Evolutionary conservation across 2,113 vertebrate genomes (phyloP).

Genomic region (Odocoileus virginianus): DNA sequence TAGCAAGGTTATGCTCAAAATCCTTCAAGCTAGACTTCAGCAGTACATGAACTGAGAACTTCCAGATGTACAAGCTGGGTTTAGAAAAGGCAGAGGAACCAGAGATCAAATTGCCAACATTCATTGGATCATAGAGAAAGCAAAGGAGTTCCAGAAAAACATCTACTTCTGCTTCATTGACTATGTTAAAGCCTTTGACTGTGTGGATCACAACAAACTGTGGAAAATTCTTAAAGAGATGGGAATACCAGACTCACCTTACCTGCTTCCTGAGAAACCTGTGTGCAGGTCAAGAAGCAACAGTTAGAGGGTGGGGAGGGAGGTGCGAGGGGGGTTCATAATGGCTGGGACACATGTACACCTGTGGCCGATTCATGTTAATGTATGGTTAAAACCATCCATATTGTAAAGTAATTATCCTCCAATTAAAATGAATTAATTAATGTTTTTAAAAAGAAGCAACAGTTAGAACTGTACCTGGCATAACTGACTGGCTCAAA

Average conservation of each 20-base stretch:
- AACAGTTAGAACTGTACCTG: background rate
- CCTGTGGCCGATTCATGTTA: background rate
- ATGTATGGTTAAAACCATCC: background rate
- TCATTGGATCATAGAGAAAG: background rate
- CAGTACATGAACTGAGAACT: background rate
- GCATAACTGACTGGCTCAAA: background rate
- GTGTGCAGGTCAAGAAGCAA: background rate
- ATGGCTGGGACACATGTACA: background rate
- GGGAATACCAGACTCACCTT: background rate
- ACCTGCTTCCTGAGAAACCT: background rate
- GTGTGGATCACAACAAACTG: background rate
- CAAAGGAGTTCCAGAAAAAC: background rate
- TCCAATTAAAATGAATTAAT: background rate
- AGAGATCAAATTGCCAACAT: background rate
- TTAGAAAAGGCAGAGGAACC: background rate
- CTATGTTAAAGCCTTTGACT: background rate
- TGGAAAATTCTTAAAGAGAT: background rate
- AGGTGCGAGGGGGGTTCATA: accelerated
- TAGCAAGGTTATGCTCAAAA: background rate
- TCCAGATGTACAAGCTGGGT: background rate
- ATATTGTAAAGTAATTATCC: background rate
- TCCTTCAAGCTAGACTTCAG: background rate
- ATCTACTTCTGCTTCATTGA: background rate
- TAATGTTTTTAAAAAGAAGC: background rate
- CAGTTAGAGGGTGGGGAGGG: background rate